These are phyloP conservation scores for Choristoneura rosaceana DNA, from an alignment of 2,888 invertebrate species.

Conservation along the genomic window DNA sequence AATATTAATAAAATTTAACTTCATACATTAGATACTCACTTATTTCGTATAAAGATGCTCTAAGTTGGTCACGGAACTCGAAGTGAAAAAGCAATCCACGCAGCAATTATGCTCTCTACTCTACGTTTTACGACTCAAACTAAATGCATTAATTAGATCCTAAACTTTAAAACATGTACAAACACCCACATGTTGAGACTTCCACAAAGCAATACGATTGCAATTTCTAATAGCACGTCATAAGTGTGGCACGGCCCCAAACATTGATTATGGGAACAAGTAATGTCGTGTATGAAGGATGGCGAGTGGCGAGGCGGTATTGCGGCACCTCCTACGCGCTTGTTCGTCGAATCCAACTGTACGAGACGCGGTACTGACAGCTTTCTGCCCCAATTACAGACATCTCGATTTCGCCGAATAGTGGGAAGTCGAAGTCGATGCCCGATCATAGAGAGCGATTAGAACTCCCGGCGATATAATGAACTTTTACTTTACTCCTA, in stretches of 20 bases:
- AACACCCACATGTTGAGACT: conserved; percentile 71
- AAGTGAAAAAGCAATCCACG: background rate
- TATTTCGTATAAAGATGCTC: background rate
- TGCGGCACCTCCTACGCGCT: conserved; percentile 77
- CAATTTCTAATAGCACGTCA: conserved; percentile 79
- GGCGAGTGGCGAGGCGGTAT: conserved; percentile 61
- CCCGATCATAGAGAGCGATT: conserved; percentile 29
- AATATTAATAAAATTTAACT: too few relatives aligned
- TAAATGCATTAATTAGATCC: conserved; percentile 26
- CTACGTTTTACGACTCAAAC: conserved; percentile 27
- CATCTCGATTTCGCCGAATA: conserved; percentile 47
- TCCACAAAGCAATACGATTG: conserved; percentile 73
- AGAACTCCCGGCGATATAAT: conserved; percentile 9
- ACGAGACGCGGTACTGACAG: conserved; percentile 59
- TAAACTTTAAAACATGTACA: conserved; percentile 51
- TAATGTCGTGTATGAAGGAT: conserved; percentile 81
- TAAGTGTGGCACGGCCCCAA: conserved; percentile 82
- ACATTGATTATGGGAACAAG: conserved; percentile 82
- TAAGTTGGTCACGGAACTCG: background rate
- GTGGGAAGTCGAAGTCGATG: conserved; percentile 29
- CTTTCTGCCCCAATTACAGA: conserved; percentile 76
- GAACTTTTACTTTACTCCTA: conserved; percentile 34
- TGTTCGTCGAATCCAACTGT: conserved; percentile 81
- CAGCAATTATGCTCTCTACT: background rate
- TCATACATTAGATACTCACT: background rate